Evolutionary conservation across 2,113 vertebrate species (phyloP).

Genomic region (Dunckerocampus dactyliophorus): DNA sequence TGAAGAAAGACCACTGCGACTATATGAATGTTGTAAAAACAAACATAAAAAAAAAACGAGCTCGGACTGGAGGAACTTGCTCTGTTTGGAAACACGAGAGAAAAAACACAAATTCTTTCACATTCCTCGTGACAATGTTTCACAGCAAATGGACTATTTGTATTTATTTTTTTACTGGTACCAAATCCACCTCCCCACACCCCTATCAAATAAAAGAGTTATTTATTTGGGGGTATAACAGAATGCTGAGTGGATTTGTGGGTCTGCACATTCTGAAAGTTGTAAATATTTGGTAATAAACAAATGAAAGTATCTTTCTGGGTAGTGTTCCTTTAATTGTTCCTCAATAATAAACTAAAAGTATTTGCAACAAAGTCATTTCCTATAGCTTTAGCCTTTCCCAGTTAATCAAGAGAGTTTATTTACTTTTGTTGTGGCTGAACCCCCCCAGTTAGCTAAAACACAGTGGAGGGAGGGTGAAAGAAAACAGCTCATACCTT

Average conservation of each 20-base stretch:
- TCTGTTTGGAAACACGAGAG: slow-evolving; percentile 45
- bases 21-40: slow-evolving; percentile 87
- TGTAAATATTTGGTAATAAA: slow-evolving; percentile 97
- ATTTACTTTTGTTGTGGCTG: slow-evolving; percentile 49
- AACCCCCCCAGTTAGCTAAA: slow-evolving; percentile 44
- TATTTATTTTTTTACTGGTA: slow-evolving; percentile 73
- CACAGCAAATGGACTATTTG: slow-evolving; percentile 56
- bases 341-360: neutral
- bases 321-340: slow-evolving; percentile 21
- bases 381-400: slow-evolving; percentile 30
- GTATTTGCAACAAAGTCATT: slow-evolving; percentile 19
- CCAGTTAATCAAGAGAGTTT: slow-evolving; percentile 26
- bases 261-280: slow-evolving; percentile 91
- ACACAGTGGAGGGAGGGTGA: slow-evolving; percentile 39
- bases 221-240: slow-evolving; percentile 97
- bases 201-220: slow-evolving; percentile 74
- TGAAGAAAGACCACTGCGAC: slow-evolving; percentile 73
- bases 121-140: slow-evolving; percentile 55
- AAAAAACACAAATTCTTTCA: slow-evolving; percentile 47
- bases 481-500: slow-evolving; percentile 57
- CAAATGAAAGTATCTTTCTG: slow-evolving; percentile 52
- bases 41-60: slow-evolving; percentile 21
- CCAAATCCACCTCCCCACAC: slow-evolving; percentile 30
- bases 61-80: slow-evolving; percentile 32
- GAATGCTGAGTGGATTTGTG: slow-evolving; percentile 87